These are phyloP conservation scores for Pycnomerus fuliginosus DNA, from an alignment of 2,888 invertebrate genomes.

Conservation along the genomic window DNA sequence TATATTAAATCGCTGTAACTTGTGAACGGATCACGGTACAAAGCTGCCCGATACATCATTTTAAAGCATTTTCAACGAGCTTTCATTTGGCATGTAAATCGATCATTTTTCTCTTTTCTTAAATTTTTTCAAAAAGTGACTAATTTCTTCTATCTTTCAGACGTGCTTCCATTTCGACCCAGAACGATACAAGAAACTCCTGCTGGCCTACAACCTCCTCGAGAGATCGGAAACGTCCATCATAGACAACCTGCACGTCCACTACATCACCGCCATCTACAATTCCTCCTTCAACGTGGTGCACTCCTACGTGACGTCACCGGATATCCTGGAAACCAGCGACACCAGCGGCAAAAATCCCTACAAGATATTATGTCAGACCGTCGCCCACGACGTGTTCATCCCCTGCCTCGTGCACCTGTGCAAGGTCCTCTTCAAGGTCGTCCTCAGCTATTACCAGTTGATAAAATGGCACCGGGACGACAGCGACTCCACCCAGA, in stretches of 20 bases:
- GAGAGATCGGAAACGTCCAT: constrained; percentile 91
- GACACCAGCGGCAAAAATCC: constrained; percentile 65
- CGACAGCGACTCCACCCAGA: constrained; percentile 63
- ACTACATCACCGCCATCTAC: constrained; percentile 90
- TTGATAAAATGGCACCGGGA: constrained; percentile 75
- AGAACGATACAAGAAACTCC: constrained; percentile 76
- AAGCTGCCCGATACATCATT: no score
- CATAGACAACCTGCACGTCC: constrained; percentile 89
- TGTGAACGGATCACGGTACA: no score
- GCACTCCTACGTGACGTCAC: constrained; percentile 54
- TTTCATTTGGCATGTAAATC: no score
- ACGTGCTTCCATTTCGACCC: constrained; percentile 73
- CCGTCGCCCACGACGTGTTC: constrained; percentile 61
- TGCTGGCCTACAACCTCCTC: constrained; percentile 82
- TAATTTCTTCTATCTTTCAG: constrained; percentile 43
- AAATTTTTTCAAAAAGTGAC: neutral
- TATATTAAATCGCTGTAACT: no score
- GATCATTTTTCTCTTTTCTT: no score
- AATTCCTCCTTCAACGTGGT: constrained; percentile 66
- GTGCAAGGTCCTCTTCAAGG: constrained; percentile 82
- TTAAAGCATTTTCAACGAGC: no score
- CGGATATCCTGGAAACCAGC: constrained; percentile 40
- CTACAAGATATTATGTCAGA: constrained; percentile 80
- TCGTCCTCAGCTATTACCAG: constrained; percentile 77
- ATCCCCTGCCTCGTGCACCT: constrained; percentile 78